Conservation (phyloP, 2,797 vertebrate genomes). For the Semotilus atromaculatus region DNA sequence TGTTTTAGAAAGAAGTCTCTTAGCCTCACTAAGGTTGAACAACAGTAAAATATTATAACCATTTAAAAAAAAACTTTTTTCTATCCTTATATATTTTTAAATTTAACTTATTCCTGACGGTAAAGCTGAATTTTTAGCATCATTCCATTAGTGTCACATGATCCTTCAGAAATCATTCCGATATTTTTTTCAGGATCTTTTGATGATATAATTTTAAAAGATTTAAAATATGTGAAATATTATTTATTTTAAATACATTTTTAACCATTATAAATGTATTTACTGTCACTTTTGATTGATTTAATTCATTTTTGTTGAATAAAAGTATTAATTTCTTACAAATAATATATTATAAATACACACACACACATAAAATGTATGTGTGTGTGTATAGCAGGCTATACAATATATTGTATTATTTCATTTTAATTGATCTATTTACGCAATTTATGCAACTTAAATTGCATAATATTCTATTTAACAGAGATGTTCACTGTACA, state of each 20-base stretch:
- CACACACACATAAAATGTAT: too few relatives aligned
- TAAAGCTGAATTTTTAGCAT: background rate
- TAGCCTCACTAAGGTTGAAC: background rate
- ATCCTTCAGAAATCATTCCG: background rate
- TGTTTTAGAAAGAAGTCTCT: background rate
- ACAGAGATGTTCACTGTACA: background rate
- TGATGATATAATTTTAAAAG: background rate
- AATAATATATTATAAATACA: background rate
- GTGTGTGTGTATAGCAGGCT: too few relatives aligned
- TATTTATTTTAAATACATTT: background rate
- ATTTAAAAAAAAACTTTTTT: background rate
- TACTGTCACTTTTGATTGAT: background rate
- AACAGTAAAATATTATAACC: background rate
- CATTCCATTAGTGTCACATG: background rate
- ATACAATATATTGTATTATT: background rate
- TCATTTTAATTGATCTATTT: background rate
- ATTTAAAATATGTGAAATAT: too few relatives aligned
- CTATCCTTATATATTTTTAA: background rate
- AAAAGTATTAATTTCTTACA: background rate
- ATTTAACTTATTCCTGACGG: background rate
- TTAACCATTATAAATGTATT: background rate
- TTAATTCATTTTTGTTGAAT: background rate
- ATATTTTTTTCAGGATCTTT: background rate
- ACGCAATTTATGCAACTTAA: background rate
- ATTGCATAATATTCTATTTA: background rate